Evolutionary conservation across 1,140 invertebrate genomes (phyloP).

Genomic region (Lethrus apterus): DNA sequence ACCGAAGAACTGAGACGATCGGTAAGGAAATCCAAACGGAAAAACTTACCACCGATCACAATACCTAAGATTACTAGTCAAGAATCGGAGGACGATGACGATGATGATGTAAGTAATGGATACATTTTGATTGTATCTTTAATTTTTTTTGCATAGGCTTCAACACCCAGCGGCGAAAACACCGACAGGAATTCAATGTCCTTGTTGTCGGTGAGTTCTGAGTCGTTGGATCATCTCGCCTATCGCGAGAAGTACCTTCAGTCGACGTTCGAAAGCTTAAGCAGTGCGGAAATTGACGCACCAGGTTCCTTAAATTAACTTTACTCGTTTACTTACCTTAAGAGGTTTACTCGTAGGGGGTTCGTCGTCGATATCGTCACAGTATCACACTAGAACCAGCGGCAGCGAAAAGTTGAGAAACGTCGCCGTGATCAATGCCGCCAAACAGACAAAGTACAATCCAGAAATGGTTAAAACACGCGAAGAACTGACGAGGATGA

Average conservation of each 20-base stretch:
- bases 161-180: constrained; percentile 68
- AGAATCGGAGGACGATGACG: constrained; percentile 73
- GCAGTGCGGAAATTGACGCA: constrained; percentile 51
- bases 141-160: constrained; percentile 40
- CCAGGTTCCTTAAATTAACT: constrained; percentile 22
- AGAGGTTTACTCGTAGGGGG: constrained; percentile 21
- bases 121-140: constrained; percentile 1
- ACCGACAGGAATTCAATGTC: constrained; percentile 56
- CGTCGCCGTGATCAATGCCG: constrained; percentile 48
- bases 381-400: constrained; percentile 38
- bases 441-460: constrained; percentile 50
- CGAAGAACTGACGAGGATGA: constrained; percentile 75
- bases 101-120: constrained; percentile 48
- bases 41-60: constrained; percentile 34
- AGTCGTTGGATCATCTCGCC: constrained; percentile 63
- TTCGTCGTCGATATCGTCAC: constrained; percentile 35
- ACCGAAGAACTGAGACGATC: constrained; percentile 74
- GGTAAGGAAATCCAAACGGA: constrained; percentile 51
- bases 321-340: background rate
- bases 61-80: constrained; percentile 50
- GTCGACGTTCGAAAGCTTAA: constrained; percentile 69
- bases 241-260: constrained; percentile 68
- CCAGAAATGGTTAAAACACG: constrained; percentile 63
- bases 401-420: constrained; percentile 40
- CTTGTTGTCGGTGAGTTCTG: constrained; percentile 61